These are phyloP conservation scores for Felis catus DNA, from an alignment of 2,113 vertebrate genomes.

Conservation along the genomic window F.catus_Fca126_mat1.0 CM031412.1:46357001-46357500, in stretches of 20 bases:
- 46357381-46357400: not conserved
- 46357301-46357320: not conserved
- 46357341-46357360: not conserved
- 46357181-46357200: not conserved
- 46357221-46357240: not conserved
- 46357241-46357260: not conserved
- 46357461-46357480: not conserved
- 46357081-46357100: not conserved
- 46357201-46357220: not conserved
- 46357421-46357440: not conserved
- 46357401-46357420: not conserved
- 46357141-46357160: not conserved
- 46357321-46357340: not conserved
- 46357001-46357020: not conserved
- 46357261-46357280: not conserved
- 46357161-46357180: not conserved
- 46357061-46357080: not conserved
- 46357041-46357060: not conserved
- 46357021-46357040: not conserved
- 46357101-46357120: not conserved
- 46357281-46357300: not conserved
- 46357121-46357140: not conserved
- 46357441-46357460: not conserved
- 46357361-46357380: not conserved
- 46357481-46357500: not conserved